Conservation (phyloP, 2,888 invertebrate genomes). For the Cordilura impudica region DNA sequence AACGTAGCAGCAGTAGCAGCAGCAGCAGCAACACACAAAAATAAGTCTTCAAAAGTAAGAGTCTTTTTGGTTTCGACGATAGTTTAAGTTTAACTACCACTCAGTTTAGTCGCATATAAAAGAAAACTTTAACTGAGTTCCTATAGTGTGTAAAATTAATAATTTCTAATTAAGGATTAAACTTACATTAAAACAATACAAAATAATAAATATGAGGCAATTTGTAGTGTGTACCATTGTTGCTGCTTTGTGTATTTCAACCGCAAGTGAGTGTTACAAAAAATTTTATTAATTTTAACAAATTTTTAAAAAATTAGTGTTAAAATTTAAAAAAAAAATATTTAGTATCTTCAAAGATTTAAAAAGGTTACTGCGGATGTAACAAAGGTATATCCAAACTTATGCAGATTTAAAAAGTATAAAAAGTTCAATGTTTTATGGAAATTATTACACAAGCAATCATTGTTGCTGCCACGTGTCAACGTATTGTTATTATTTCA, state of each 20-base stretch:
- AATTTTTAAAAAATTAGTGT: background rate
- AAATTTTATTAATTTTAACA: conserved; percentile 3
- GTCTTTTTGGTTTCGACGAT: conserved; percentile 72
- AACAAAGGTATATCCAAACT: too few species aligned
- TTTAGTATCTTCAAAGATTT: too few species aligned
- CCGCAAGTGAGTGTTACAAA: conserved; percentile 75
- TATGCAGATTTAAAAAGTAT: too few species aligned
- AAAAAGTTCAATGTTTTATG: too few species aligned
- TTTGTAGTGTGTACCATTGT: conserved; percentile 76
- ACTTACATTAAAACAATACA: conserved; percentile 40
- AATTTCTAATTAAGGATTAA: conserved; percentile 40
- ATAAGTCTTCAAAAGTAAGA: conserved; percentile 78
- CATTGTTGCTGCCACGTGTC: too few species aligned
- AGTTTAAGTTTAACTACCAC: conserved; percentile 77
- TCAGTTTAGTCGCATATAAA: conserved; percentile 63
- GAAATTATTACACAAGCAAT: too few species aligned
- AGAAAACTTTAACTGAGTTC: conserved; percentile 29
- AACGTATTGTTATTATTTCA: too few species aligned
- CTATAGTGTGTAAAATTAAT: conserved; percentile 35
- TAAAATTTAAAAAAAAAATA: background rate
- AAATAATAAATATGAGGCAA: conserved; percentile 71
- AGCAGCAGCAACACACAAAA: conserved; percentile 18
- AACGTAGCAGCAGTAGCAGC: conserved; percentile 17
- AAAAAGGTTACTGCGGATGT: too few species aligned
- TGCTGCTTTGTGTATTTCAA: conserved; percentile 73